Evolutionary conservation across 2,113 vertebrate genomes (phyloP).

Genomic region (Garra rufa): DNA sequence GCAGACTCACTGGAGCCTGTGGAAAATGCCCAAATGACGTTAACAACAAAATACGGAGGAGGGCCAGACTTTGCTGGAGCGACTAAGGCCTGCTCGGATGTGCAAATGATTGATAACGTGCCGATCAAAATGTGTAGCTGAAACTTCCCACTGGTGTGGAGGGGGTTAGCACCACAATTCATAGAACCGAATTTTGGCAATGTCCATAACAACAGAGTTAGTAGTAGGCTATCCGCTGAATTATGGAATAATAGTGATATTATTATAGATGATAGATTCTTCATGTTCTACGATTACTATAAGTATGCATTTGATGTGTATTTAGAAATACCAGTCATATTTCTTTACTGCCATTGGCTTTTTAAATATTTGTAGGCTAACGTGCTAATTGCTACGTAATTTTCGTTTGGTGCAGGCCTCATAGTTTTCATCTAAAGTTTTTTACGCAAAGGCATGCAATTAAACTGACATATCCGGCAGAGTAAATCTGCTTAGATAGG

Average conservation of each 20-base stretch:
- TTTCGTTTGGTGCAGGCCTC: not conserved
- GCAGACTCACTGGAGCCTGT: conserved; percentile 88
- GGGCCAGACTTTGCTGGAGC: conserved; percentile 75
- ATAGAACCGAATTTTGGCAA: not conserved
- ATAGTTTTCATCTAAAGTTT: not conserved
- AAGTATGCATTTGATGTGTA: not conserved
- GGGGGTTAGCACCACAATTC: not conserved
- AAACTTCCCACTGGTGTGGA: conserved; percentile 25
- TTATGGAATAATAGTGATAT: not conserved
- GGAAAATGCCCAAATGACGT: conserved; percentile 88
- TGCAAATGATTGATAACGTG: conserved; percentile 64
- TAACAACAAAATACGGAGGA: conserved; percentile 84
- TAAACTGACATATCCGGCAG: conserved; percentile 33
- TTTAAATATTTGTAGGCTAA: not conserved
- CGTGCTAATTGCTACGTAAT: not conserved
- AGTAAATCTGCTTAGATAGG: conserved; percentile 24
- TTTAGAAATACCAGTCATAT: not conserved
- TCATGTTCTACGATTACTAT: not conserved
- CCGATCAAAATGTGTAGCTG: conserved; percentile 56
- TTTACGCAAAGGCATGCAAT: conserved; percentile 17
- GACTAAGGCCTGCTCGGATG: conserved; percentile 49
- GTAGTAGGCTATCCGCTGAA: not conserved
- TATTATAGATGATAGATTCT: not conserved
- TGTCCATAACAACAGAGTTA: not conserved
- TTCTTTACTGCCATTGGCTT: not conserved